Conservation (phyloP, 2,888 invertebrate species). For the Lasioglossum calceatum region DNA sequence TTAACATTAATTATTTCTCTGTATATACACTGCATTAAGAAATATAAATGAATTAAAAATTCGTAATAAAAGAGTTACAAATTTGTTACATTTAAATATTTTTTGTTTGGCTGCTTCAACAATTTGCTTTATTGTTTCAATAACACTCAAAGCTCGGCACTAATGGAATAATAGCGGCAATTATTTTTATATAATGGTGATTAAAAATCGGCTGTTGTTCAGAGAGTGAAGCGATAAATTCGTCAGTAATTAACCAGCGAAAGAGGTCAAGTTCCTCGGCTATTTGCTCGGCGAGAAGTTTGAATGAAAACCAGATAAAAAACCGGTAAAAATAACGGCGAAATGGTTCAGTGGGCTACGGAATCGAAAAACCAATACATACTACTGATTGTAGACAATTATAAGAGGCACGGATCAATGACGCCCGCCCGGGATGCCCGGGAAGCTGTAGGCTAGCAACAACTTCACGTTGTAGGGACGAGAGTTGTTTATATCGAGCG, state of each 20-base stretch:
- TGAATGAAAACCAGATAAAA: background rate
- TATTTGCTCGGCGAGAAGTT: background rate
- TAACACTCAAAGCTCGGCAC: background rate
- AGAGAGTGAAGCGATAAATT: background rate
- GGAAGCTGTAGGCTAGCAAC: slow-evolving; percentile 61
- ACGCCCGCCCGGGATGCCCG: slow-evolving; percentile 70
- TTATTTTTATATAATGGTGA: background rate
- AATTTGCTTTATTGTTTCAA: background rate
- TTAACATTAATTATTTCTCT: background rate
- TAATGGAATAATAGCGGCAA: background rate
- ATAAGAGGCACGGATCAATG: slow-evolving; percentile 71
- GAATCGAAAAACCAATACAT: slow-evolving; percentile 47
- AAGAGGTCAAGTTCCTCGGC: background rate
- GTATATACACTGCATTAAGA: background rate
- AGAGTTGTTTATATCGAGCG: background rate
- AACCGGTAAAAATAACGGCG: background rate
- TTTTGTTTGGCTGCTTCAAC: too few species aligned
- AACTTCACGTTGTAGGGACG: slow-evolving; percentile 33
- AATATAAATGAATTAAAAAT: background rate
- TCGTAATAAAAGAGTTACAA: background rate
- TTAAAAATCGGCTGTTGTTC: background rate
- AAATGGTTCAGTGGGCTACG: background rate
- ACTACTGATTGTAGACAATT: slow-evolving; percentile 61
- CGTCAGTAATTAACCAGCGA: background rate
- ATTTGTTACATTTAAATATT: background rate